These are phyloP conservation scores for Hemitrygon akajei DNA, from an alignment of 2,797 vertebrate genomes.

Conservation along the genomic window DNA sequence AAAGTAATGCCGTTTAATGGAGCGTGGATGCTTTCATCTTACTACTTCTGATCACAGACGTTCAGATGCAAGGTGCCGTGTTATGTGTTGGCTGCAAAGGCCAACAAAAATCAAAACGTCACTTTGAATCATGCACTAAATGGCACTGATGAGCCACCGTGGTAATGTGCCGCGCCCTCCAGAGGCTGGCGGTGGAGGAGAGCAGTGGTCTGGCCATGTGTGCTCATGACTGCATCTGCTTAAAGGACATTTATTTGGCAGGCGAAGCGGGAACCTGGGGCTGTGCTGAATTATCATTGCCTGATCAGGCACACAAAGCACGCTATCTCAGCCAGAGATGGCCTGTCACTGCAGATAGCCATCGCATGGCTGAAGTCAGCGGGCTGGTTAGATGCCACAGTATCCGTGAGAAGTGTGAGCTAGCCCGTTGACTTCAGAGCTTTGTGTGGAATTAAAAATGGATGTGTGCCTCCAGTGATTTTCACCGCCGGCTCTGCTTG, in stretches of 20 bases:
- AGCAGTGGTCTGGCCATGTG: background rate
- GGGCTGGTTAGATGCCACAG: background rate
- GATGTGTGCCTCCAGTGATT: constrained; percentile 34
- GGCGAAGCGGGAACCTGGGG: background rate
- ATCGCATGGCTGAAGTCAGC: background rate
- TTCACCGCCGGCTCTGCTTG: constrained; percentile 45
- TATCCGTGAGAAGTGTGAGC: background rate
- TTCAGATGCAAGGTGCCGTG: background rate
- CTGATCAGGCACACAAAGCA: background rate
- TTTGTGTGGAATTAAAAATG: constrained; percentile 47
- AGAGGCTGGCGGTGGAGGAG: background rate
- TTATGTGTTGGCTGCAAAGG: background rate
- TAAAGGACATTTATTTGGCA: background rate
- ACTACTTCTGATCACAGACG: background rate
- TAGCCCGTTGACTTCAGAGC: background rate
- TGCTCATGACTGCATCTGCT: background rate
- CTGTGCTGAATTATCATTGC: background rate
- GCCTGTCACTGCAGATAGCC: background rate
- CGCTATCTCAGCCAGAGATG: background rate
- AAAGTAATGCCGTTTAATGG: constrained; percentile 16
- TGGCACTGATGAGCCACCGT: background rate
- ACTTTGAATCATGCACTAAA: constrained; percentile 30
- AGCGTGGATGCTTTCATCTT: background rate
- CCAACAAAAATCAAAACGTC: constrained; percentile 25
- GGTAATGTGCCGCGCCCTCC: background rate